Base-by-base conservation (phyloP, 2,113 vertebrate genomes). In the Oxyura jamaicensis region DNA sequence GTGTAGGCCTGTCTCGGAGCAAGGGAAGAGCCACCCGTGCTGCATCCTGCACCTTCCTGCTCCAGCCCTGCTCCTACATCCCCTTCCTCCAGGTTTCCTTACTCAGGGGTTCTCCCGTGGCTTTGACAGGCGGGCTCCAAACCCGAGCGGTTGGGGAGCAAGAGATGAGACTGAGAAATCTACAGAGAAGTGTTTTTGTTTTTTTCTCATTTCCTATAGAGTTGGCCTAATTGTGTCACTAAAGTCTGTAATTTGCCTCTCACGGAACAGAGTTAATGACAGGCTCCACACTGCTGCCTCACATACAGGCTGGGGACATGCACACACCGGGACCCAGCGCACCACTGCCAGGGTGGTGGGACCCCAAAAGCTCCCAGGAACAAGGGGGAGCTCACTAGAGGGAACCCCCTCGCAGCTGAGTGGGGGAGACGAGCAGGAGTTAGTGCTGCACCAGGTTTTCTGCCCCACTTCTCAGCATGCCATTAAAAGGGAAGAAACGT, bases 231-330 rank as follows among this genome's bases (percentile, higher is more conserved):
- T 97, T 97, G 90, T 83, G 91, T 95, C 52, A 8, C 84, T 58
- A 4, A 83, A 95, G 88, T 75, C 90, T 91, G 90, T 95, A 95
- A 97, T 97, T 96, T 97, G 93, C 95, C 76, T 97, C 89, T 96
- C 82, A 26, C 55, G 58, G 91, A 93, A 44, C 75, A 90, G 81
- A 90, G 78, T 86, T 96, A 97, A 94, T 91, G 93, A 95, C 73
- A 86, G 86, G 76, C 85, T 95, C 94, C 39, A 71, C 4, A 1
- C 53, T 81, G 86, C 92, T 92, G 92, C 62, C 62, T 65, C 62
- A 8, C 26, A 29, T 26, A 39, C 36, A 28, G 60, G 72, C 42
- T 72, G 69, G 74, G 83, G 26, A 35, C 36, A 63, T 9, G 52
- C 46, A 29, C 36, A 63, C 16, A 11, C 17, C 8, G 29, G 62